These are phyloP conservation scores for Hirundo rustica DNA, from an alignment of 2,797 vertebrate species.

Conservation along the genomic window DNA sequence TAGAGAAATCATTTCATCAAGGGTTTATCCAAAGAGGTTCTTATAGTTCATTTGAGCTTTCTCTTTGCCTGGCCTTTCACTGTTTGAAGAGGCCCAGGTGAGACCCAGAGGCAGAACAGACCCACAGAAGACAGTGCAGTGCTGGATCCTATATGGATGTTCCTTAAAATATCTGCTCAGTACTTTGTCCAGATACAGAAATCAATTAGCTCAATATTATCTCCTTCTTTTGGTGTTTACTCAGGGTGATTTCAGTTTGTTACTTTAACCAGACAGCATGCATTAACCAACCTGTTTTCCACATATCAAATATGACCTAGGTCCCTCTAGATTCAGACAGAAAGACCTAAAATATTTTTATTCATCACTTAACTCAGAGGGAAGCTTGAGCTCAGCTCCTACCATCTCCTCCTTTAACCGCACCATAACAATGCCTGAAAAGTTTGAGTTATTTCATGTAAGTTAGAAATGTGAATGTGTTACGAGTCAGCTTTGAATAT, in stretches of 20 bases:
- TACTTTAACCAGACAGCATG: background rate
- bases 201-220: background rate
- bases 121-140: background rate
- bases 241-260: background rate
- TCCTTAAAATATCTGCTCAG: background rate
- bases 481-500: slow-evolving; percentile 73
- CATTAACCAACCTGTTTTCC: background rate
- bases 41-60: background rate
- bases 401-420: background rate
- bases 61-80: background rate
- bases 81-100: background rate
- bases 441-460: slow-evolving; percentile 71
- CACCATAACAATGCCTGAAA: slow-evolving; percentile 61
- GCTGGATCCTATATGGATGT: background rate
- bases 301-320: background rate
- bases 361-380: slow-evolving; percentile 10
- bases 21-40: background rate
- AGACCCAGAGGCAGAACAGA: background rate
- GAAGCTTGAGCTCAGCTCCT: background rate
- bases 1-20: background rate
- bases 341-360: slow-evolving; percentile 13
- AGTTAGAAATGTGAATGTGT: slow-evolving; percentile 72
- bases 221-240: background rate
- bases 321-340: background rate
- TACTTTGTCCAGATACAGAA: background rate